Conservation (phyloP, 1,140 invertebrate species). For the Panonychus citri region DNA sequence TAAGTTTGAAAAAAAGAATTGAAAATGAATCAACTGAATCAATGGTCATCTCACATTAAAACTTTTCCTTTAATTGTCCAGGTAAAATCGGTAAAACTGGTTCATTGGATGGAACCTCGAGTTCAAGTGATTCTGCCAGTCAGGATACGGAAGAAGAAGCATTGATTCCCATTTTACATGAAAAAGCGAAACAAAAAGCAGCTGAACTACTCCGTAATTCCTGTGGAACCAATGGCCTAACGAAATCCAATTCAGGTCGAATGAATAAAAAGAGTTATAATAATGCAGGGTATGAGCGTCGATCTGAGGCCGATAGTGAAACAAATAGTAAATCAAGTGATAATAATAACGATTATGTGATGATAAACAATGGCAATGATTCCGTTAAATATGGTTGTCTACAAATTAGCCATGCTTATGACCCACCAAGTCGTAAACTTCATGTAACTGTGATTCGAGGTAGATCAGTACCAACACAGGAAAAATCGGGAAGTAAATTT, state of each 20-base stretch:
- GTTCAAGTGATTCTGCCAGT: neutral
- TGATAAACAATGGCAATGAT: no score
- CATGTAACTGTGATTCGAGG: constrained; percentile 68
- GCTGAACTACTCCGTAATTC: constrained; percentile 22
- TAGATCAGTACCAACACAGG: constrained; percentile 39
- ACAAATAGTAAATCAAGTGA: constrained; percentile 1
- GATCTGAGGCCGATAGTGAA: neutral
- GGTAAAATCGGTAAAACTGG: neutral
- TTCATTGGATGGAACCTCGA: neutral
- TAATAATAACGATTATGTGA: neutral
- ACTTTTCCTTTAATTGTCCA: neutral
- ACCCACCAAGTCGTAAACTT: constrained; percentile 66
- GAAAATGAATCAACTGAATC: neutral
- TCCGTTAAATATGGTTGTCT: constrained; percentile 21
- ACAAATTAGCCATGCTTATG: constrained; percentile 65
- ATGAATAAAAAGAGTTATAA: no score
- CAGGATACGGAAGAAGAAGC: neutral
- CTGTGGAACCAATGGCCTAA: constrained; percentile 1
- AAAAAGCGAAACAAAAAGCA: constrained; percentile 7
- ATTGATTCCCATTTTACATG: neutral
- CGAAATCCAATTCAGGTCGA: no score
- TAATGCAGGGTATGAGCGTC: no score
- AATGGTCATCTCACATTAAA: neutral
- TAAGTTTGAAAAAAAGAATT: neutral
- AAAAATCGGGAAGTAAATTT: constrained; percentile 37